These are phyloP conservation scores for Acrobasis consociella DNA, from an alignment of 2,888 invertebrate genomes.

Conservation along the genomic window DNA sequence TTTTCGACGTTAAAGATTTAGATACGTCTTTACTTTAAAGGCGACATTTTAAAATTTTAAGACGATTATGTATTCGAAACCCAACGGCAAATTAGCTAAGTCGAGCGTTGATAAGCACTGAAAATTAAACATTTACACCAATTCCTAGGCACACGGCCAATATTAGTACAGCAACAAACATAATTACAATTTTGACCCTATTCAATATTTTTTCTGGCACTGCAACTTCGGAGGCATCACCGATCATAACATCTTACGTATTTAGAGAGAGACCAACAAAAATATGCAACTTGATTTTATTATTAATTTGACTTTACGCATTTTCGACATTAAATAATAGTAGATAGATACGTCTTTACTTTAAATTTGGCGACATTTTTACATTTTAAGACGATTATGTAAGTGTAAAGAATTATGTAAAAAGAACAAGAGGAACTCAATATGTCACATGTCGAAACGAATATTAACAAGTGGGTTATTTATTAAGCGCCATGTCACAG, in stretches of 20 bases:
- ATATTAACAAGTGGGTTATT: slow-evolving; percentile 23
- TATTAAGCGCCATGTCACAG: slow-evolving; percentile 28
- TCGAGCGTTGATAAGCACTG: slow-evolving; percentile 46
- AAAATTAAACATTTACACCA: slow-evolving; percentile 35
- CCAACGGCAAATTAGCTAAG: slow-evolving; percentile 63
- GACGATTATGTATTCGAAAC: slow-evolving; percentile 51
- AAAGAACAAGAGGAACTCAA: background rate
- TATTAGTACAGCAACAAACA: slow-evolving; percentile 21
- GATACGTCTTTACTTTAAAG: background rate
- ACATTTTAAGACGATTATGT: slow-evolving; percentile 24
- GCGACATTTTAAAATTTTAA: slow-evolving; percentile 22
- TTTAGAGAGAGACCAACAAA: slow-evolving; percentile 3
- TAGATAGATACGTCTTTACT: background rate
- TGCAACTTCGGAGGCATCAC: background rate
- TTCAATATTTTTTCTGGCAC: slow-evolving; percentile 3
- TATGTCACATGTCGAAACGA: no score
- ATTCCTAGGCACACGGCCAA: slow-evolving; percentile 32
- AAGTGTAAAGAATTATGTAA: slow-evolving; percentile 26
- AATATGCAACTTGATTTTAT: background rate
- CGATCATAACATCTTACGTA: background rate
- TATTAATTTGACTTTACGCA: background rate
- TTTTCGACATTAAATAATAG: background rate
- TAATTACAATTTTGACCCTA: slow-evolving; percentile 5
- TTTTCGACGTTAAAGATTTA: background rate
- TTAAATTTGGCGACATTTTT: slow-evolving; percentile 21